Base-by-base conservation (phyloP, 2,888 invertebrate species). In the Dendrolimus houi region DNA sequence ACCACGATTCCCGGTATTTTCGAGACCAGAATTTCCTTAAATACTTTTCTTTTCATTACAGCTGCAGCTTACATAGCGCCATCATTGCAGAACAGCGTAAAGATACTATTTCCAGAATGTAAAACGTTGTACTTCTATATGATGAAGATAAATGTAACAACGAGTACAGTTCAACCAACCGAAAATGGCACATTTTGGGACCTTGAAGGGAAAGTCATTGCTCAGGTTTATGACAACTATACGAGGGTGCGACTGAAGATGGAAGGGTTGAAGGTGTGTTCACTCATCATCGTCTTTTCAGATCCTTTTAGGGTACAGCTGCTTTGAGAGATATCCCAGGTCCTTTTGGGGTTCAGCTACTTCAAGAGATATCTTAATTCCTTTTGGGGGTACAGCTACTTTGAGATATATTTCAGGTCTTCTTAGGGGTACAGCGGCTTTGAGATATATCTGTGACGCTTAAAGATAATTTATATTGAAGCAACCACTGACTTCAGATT, bases 101-200 rank as follows among this genome's bases (percentile, higher is more conserved):
- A 75, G 1, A 65, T 77, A 0, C 69, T 90, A 0, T 85, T 89
- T 52, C 86, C 88, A 0, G 70, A 77, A 12, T 67, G 74, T 8
- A 69, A 77, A 8, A 73, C 72, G 7, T 77, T 79, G 56, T 89
- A 87, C 58, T 66, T 75, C 3, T 90, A 78, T 55, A 66, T 73
- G 1, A 52, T 89, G 7, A 85, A 80, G 59, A 78, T 80, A 0
- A 83, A 85, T 42, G 80, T 87, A 0, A 80, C 87, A 0, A 76
- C 82, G 0, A 83, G 83, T 0, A 77, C 82, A 1, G 67, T 79
- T 41, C 71, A 77, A 9, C 80, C 77, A 2, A 70, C 67, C 1
- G 76, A 75, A 41, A 75, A 72, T 14, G 70, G 70, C 41, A 83
- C 85, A 0, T 75, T 74, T 12, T 88, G 89, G 88, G 74, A 79